These are phyloP conservation scores for Opisthocomus hoazin DNA, from an alignment of 2,113 vertebrate genomes.

Conservation along the genomic window DNA sequence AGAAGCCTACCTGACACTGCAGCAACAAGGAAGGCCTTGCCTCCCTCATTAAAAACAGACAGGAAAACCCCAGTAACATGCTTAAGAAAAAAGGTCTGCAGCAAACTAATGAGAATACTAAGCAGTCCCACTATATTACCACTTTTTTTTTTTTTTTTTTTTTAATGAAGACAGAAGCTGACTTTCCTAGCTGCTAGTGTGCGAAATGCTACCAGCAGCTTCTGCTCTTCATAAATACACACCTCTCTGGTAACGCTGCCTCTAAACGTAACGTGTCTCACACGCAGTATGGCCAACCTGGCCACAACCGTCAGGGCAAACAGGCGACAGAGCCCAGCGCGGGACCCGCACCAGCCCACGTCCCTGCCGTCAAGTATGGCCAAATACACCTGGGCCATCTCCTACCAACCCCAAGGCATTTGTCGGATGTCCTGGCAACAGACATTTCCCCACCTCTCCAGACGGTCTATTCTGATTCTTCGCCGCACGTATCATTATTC, in stretches of 20 bases:
- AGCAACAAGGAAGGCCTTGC: not conserved
- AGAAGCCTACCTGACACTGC: not conserved
- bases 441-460: not conserved
- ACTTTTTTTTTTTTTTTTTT: not conserved
- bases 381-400: not conserved
- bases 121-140: not conserved
- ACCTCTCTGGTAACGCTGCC: fast-evolving
- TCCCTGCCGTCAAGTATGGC: not conserved
- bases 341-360: not conserved
- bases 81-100: not conserved
- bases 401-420: not conserved
- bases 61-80: not conserved
- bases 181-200: not conserved
- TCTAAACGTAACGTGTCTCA: not conserved
- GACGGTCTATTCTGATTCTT: not conserved
- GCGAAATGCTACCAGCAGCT: not conserved
- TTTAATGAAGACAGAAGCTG: not conserved
- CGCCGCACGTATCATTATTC: not conserved
- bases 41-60: conserved; percentile 1
- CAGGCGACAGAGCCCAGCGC: not conserved
- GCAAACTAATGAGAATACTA: not conserved
- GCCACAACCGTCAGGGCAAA: not conserved
- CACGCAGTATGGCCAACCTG: not conserved
- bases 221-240: not conserved
- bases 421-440: not conserved